A percentile compares a stretch with the other conserved stretches of the same genome.
Conservation (phyloP, 1,140 invertebrate species). For the Drosophila pallidifrons region DNA sequence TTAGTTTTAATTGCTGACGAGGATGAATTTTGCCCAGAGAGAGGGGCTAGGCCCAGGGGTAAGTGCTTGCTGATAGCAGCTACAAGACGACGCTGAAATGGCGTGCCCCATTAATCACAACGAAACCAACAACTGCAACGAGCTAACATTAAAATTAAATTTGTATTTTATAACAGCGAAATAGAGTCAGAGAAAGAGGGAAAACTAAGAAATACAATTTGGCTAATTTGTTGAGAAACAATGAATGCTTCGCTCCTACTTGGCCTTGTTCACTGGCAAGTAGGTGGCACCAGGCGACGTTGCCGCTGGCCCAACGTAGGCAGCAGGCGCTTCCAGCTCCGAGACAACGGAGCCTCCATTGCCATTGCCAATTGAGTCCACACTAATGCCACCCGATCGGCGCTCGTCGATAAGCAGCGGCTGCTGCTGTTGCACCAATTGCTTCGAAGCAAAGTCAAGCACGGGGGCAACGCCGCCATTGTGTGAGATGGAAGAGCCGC, state of each 20-base stretch:
- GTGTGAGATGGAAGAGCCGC: constrained; percentile 62
- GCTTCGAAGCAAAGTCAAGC: constrained; percentile 67
- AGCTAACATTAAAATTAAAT: constrained; percentile 70
- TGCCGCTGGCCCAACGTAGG: constrained; percentile 57
- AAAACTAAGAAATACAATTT: constrained; percentile 67
- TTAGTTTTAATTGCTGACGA: constrained; percentile 71
- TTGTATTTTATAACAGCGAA: constrained; percentile 67
- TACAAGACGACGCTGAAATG: constrained; percentile 54
- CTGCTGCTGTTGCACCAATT: constrained; percentile 29
- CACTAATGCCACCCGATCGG: constrained; percentile 11
- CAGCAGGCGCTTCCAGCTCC: constrained; percentile 54
- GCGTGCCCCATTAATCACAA: constrained; percentile 66
- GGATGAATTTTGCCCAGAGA: no score
- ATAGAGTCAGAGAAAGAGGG: no score
- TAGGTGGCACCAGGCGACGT: constrained; percentile 56
- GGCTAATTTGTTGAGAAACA: constrained; percentile 62
- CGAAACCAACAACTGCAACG: constrained; percentile 27
- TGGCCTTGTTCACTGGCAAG: constrained; percentile 69
- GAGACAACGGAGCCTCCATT: constrained; percentile 18
- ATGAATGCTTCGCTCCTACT: constrained; percentile 31
- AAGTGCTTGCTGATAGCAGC: constrained; percentile 59
- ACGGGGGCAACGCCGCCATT: constrained; percentile 76
- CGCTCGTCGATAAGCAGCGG: constrained; percentile 54
- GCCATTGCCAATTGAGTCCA: constrained; percentile 28
- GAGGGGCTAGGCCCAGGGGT: not conserved